Base-by-base conservation (phyloP, 2,797 vertebrate species). In the Phrynocephalus vlangalii region DNA sequence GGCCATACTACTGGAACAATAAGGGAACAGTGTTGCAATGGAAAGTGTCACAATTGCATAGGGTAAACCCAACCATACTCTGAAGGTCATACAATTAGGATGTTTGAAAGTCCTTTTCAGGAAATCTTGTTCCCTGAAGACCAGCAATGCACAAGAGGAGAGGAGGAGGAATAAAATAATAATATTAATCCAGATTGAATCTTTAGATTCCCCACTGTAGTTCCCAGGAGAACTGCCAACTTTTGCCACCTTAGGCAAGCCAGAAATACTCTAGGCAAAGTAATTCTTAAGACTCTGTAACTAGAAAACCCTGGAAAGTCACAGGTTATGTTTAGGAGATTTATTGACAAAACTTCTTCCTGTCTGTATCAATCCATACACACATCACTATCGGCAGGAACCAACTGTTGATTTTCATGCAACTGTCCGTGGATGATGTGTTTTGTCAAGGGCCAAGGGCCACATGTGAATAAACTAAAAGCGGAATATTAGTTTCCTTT, bases 11-110 rank as follows among this genome's bases (percentile, higher is more conserved):
- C 26, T 60, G 2, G 15, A 48, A 75, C 38, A 30, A 81, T 22
- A 18, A 0, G 0, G 5, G n/a, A 68, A 66, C 1, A 73, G 0
- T 8, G 10, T 3, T 18, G 87, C 15, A 79, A 84, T 6, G 28
- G 22, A 71, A 77, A 71, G 1, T 48, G 3, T 0, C 0, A 82
- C 33, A 10, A 15, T 48, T 8, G n/a, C 50, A 30, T 22, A 56
- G 24, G 44, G n/a, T 56, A n/a, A 33, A 79, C 5, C 1, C 30
- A 56, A 38, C 5, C 16, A 24, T n/a, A 60, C 22, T 13, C 20
- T 13, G 22, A 22, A 81, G 24, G 33, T 11, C 10, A 33, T n/a
- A 13, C 18, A 15, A 26, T 7, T 6, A 38, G 20, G 9, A 26
- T 26, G 10, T n/a, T 70, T 50, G n/a, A 78, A 70, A 33, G 8